Percentiles rank a stretch among this genome's conserved stretches.
Evolutionary conservation across 1,140 invertebrate species (phyloP).

Genomic region (Steinernema khuongi): DNA sequence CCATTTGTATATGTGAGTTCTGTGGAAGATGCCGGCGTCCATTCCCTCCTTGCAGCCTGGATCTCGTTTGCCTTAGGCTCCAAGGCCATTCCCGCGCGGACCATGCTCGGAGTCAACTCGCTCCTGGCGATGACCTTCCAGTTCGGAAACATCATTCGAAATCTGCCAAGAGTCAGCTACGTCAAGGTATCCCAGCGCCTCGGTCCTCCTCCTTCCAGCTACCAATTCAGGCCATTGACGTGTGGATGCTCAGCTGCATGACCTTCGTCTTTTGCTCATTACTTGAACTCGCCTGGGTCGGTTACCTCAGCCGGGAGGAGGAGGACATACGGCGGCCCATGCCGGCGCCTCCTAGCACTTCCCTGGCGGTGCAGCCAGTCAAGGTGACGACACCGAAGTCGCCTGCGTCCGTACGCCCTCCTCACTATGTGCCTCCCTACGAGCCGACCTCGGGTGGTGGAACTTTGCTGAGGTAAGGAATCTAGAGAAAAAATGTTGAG

Average conservation of each 20-base stretch:
- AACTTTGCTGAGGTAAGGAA: constrained; percentile 15
- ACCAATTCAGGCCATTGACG: constrained; percentile 39
- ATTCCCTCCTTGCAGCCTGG: constrained; percentile 55
- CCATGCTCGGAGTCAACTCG: constrained; percentile 57
- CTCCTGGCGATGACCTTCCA: constrained; percentile 56
- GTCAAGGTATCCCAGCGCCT: constrained; percentile 41
- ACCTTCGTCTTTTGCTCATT: constrained; percentile 58
- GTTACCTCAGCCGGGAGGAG: constrained; percentile 54
- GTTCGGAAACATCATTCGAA: constrained; percentile 57
- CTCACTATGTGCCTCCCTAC: constrained; percentile 18
- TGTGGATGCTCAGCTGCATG: constrained; percentile 59
- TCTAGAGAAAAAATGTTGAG: not conserved
- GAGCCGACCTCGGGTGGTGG: not conserved
- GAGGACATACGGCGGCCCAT: constrained; percentile 1
- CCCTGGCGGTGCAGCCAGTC: not conserved
- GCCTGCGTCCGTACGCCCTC: not conserved
- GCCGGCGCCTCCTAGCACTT: not conserved
- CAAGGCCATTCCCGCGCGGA: constrained; percentile 56
- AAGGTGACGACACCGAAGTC: not conserved
- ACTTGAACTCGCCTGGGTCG: constrained; percentile 55
- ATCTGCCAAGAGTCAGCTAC: constrained; percentile 54
- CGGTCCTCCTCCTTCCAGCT: not conserved
- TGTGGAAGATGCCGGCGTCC: too few species aligned
- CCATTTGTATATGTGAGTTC: constrained; percentile 57
- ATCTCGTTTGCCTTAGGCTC: constrained; percentile 57